These are phyloP conservation scores for Aquatica leii DNA, from an alignment of 2,888 invertebrate species.

Conservation along the genomic window DNA sequence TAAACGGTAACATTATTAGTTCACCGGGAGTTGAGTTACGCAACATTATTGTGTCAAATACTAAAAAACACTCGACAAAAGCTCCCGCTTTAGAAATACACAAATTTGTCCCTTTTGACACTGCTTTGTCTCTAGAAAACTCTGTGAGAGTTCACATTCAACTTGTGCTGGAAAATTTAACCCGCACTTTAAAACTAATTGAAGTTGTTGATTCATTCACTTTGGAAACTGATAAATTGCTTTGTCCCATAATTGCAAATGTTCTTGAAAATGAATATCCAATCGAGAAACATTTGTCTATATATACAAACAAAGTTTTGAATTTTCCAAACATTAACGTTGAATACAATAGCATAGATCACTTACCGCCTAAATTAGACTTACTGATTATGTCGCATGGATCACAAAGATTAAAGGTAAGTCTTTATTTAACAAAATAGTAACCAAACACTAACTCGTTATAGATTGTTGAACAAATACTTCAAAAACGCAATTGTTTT, in stretches of 20 bases:
- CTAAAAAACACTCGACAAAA: too few species aligned
- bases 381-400: background rate
- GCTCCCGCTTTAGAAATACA: background rate
- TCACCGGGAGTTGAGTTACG: background rate
- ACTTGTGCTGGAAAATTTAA: background rate
- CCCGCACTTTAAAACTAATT: background rate
- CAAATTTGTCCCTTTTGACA: background rate
- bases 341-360: background rate
- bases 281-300: background rate
- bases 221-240: background rate
- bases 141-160: background rate
- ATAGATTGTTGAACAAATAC: too few species aligned
- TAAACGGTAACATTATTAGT: background rate
- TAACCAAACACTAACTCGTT: too few species aligned
- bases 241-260: background rate
- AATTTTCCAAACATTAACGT: background rate
- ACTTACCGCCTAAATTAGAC: background rate
- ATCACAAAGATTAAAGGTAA: background rate
- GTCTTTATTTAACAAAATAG: too few species aligned
- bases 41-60: too few species aligned
- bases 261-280: background rate
- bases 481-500: background rate
- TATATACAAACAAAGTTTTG: background rate
- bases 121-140: background rate
- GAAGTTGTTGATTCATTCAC: background rate